Base-by-base conservation (phyloP, 2,113 vertebrate genomes). In the Bos indicus region DNA sequence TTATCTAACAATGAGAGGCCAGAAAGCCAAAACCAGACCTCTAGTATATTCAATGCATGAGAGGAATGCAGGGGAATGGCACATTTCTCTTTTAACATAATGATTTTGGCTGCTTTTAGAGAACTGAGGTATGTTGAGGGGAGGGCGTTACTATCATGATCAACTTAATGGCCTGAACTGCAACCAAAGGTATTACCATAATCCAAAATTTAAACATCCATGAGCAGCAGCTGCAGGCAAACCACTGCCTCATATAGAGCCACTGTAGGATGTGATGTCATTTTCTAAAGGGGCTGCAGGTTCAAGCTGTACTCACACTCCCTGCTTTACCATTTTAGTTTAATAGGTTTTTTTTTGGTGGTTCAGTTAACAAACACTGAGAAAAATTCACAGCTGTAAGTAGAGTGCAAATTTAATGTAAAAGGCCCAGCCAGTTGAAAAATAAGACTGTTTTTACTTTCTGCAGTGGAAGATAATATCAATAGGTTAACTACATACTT, bases 311-410 rank as follows among this genome's bases (percentile, higher is more conserved):
- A 54, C 30, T 83, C 67, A 95, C 15, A 82, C 77, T 91, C 43
- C 48, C 17, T 48, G 43, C 77, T 87, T 96, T 64, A 94, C 91
- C 56, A 91, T 80, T 64, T 88, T 85, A 77, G 36, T 67, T 95
- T 78, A 94, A 92, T 51, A 36, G 62, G 51, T n/a, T 15, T 74
- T 89, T 89, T 71, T 86, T 92, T 33, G 83, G 82, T 91, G 96
- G 91, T 96, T 90, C 78, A 91, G 91, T 91, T 95, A 95, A 83
- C 88, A 95, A 94, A 90, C 67, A 59, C 84, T 46, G 54, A 95
- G 86, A 88, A 91, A 71, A 91, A 62, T 26, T 91, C 82, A 74
- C 86, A 87, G 67, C 40, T 95, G 3, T 97, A 87, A 96, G 91
- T 86, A 96, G 88, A 91, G 40, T 77, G 78, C 86, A 89, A 54